Percentiles rank a stretch among this genome's conserved stretches.
Evolutionary conservation across 2,888 invertebrate genomes (phyloP).

Genomic region (Ormyrus rosae): DNA sequence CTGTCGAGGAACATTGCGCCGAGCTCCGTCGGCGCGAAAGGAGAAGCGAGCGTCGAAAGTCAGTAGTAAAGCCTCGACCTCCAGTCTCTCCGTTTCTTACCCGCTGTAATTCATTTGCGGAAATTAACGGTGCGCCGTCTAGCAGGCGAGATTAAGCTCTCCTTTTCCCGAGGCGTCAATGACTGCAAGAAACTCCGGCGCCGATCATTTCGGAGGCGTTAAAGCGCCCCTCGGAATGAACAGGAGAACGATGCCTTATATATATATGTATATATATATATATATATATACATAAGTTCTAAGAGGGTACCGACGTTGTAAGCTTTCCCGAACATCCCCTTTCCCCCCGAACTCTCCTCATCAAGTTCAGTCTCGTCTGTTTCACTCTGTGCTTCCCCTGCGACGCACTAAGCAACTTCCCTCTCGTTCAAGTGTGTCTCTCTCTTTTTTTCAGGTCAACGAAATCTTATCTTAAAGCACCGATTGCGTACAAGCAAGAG

Average conservation of each 20-base stretch:
- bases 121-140: slow-evolving; percentile 4
- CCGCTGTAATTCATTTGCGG: slow-evolving; percentile 4
- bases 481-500: no score
- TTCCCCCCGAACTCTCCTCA: not conserved
- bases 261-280: not conserved
- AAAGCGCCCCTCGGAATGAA: not conserved
- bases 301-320: no score
- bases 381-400: slow-evolving; percentile 47
- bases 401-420: not conserved
- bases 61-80: no score
- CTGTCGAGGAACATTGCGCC: no score
- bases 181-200: slow-evolving; percentile 24
- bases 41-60: no score
- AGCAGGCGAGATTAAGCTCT: not conserved
- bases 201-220: slow-evolving; percentile 5
- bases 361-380: slow-evolving; percentile 51
- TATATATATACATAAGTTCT: no score
- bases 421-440: not conserved
- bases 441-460: slow-evolving; percentile 67
- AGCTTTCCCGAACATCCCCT: not conserved
- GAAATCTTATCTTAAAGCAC: slow-evolving; percentile 45
- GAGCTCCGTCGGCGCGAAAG: no score
- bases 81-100: not conserved
- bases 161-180: slow-evolving; percentile 5
- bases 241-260: not conserved